These are phyloP conservation scores for Cottoperca gobio DNA, from an alignment of 2,797 vertebrate genomes.

Conservation along the genomic window DNA sequence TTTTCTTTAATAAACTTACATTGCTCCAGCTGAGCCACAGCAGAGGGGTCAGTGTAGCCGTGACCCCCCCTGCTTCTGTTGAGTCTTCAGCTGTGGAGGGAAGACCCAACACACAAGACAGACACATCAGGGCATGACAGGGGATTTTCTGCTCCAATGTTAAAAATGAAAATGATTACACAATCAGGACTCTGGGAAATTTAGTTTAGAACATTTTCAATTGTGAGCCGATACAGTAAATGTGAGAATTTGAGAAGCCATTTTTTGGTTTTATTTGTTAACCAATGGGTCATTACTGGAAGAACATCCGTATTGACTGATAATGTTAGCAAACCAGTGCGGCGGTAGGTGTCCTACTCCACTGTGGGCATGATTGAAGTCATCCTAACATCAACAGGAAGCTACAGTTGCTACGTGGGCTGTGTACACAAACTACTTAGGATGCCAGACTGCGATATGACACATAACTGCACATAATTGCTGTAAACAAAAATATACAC, in stretches of 20 bases:
- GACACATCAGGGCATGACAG: slow-evolving; percentile 32
- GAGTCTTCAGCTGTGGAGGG: slow-evolving; percentile 70
- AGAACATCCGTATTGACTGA: background rate
- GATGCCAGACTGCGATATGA: slow-evolving; percentile 82
- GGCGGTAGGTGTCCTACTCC: slow-evolving; percentile 24
- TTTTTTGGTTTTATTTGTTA: background rate
- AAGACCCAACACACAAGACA: slow-evolving; percentile 50
- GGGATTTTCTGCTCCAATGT: slow-evolving; percentile 29
- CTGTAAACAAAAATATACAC: slow-evolving; percentile 74
- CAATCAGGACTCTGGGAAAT: background rate
- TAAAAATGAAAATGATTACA: slow-evolving; percentile 17
- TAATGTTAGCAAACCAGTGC: slow-evolving; percentile 24
- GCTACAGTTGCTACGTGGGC: slow-evolving; percentile 66
- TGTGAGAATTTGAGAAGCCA: background rate
- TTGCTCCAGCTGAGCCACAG: slow-evolving; percentile 83
- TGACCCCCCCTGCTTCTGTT: slow-evolving; percentile 80
- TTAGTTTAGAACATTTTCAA: background rate
- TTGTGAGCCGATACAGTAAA: background rate
- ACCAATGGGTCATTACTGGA: background rate
- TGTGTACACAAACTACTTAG: slow-evolving; percentile 76
- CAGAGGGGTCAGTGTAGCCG: slow-evolving; percentile 77
- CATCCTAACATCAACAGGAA: slow-evolving; percentile 82
- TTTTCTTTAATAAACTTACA: slow-evolving; percentile 89
- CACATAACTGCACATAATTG: slow-evolving; percentile 80
- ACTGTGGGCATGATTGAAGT: slow-evolving; percentile 71